Evolutionary conservation across 2,888 invertebrate species (phyloP).

Genomic region (Morpho achilles): DNA sequence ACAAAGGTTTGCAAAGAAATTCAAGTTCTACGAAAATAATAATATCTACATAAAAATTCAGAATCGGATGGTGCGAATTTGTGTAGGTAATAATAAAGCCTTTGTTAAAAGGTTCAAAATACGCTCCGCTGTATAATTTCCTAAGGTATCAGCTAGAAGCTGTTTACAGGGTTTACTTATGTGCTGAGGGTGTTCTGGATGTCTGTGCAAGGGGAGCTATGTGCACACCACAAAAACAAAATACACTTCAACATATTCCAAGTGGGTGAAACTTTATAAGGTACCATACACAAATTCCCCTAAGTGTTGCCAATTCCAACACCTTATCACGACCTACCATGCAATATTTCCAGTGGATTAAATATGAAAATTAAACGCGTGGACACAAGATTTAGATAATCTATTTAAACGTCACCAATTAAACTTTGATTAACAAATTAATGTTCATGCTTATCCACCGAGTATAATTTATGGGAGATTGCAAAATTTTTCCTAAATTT

Average conservation of each 20-base stretch:
- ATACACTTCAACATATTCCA: slow-evolving; percentile 50
- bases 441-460: slow-evolving; percentile 42
- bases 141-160: slow-evolving; percentile 17
- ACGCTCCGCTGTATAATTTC: slow-evolving; percentile 13
- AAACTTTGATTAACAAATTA: slow-evolving; percentile 6
- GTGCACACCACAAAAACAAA: slow-evolving; percentile 60
- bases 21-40: neutral
- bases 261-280: slow-evolving; percentile 79
- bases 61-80: slow-evolving; percentile 59
- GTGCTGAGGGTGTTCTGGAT: slow-evolving; percentile 29
- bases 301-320: slow-evolving; percentile 31
- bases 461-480: slow-evolving; percentile 40
- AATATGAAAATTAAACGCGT: slow-evolving; percentile 1
- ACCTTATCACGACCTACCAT: slow-evolving; percentile 57
- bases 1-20: neutral
- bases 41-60: slow-evolving; percentile 2
- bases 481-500: slow-evolving; percentile 30
- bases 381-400: neutral
- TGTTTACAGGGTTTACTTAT: slow-evolving; percentile 12
- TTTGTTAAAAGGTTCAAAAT: slow-evolving; percentile 29
- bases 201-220: slow-evolving; percentile 44
- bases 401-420: neutral
- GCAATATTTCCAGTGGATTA: slow-evolving; percentile 55
- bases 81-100: slow-evolving; percentile 76
- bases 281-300: slow-evolving; percentile 78